Evolutionary conservation across 2,888 invertebrate species (phyloP).

Genomic region (Augochlorella aurata): DNA sequence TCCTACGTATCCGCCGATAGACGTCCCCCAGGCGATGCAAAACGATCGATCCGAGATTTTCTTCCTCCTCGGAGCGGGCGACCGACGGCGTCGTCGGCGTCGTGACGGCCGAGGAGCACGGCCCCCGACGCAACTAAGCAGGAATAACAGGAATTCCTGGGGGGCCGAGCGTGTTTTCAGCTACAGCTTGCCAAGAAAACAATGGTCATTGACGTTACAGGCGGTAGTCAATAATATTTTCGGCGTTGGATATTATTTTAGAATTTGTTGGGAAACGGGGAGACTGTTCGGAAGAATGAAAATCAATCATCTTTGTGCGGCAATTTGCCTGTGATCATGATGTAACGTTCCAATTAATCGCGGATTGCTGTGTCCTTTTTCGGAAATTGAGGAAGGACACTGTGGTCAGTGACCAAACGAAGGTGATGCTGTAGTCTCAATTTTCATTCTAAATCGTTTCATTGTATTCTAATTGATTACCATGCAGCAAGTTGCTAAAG

Average conservation of each 20-base stretch:
- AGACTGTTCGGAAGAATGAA: not conserved
- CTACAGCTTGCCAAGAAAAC: not conserved
- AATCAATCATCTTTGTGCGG: not conserved
- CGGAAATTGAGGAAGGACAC: not conserved
- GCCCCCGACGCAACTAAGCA: constrained; percentile 4
- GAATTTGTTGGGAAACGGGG: not conserved
- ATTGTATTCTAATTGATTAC: not conserved
- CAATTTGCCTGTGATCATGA: not conserved
- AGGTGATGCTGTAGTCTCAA: no score
- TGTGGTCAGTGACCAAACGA: no score
- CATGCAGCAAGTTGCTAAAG: not conserved
- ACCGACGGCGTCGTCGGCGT: not conserved
- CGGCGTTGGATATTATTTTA: no score
- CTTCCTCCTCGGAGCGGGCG: not conserved
- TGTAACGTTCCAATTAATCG: not conserved
- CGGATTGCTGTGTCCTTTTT: not conserved
- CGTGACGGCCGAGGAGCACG: not conserved
- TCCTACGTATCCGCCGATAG: constrained; percentile 20
- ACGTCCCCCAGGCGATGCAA: constrained; percentile 13
- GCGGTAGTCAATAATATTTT: not conserved
- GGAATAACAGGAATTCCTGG: constrained; percentile 22
- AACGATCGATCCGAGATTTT: constrained; percentile 50
- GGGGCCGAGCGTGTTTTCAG: not conserved
- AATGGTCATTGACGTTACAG: not conserved
- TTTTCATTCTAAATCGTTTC: no score